These are phyloP conservation scores for Actinia tenebrosa DNA, from an alignment of 64 coral and sea anemone species.

Conservation along the genomic window DNA sequence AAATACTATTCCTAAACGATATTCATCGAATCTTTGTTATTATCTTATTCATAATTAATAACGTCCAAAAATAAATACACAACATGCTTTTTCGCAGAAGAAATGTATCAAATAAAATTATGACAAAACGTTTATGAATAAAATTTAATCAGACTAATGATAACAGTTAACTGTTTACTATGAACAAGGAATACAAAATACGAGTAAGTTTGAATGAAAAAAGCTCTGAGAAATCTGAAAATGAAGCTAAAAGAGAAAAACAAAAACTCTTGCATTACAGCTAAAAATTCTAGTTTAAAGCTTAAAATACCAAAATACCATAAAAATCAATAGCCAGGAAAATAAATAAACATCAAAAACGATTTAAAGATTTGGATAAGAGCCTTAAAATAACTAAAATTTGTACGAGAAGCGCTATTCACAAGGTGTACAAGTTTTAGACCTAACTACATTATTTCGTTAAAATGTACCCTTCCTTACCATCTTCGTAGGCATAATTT, in stretches of 20 bases:
- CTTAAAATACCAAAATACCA: background rate
- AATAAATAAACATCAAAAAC: background rate
- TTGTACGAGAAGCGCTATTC: too few relatives aligned
- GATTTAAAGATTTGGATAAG: too few relatives aligned
- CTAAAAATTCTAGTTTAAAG: background rate
- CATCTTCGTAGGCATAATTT: constrained; percentile 93
- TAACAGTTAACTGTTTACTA: too few relatives aligned
- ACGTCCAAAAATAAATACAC: too few relatives aligned
- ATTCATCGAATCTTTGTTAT: too few relatives aligned
- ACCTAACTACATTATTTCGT: background rate
- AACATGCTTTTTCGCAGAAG: too few relatives aligned
- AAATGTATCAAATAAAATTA: too few relatives aligned
- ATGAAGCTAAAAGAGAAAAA: background rate
- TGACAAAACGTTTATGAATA: too few relatives aligned
- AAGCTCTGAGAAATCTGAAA: background rate
- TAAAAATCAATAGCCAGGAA: background rate
- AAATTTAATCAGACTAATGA: too few relatives aligned
- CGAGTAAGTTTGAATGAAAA: background rate
- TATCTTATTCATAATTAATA: too few relatives aligned
- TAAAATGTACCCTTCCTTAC: constrained; percentile 28
- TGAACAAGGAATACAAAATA: too few relatives aligned
- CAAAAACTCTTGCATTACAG: background rate
- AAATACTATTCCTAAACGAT: too few relatives aligned
- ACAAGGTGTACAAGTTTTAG: background rate
- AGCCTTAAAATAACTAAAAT: background rate